Evolutionary conservation across 2,113 vertebrate genomes (phyloP).

Genomic region (Tyto alba): DNA sequence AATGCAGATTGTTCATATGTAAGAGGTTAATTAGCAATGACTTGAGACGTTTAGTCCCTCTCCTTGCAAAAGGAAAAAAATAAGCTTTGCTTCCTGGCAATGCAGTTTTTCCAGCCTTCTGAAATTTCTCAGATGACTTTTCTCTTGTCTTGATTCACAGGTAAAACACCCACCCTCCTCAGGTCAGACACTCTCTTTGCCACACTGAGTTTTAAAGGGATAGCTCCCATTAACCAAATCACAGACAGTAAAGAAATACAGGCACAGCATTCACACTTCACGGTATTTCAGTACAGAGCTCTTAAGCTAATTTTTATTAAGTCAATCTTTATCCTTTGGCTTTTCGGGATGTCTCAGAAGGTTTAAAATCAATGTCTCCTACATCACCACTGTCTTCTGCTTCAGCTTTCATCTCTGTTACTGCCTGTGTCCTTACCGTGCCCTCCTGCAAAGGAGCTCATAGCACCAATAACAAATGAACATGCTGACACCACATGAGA

Average conservation of each 20-base stretch:
- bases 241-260: neutral
- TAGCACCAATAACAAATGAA: neutral
- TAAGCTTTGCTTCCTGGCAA: neutral
- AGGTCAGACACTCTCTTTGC: neutral
- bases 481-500: neutral
- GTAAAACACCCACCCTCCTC: neutral
- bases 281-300: neutral
- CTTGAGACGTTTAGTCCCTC: neutral
- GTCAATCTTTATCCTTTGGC: neutral
- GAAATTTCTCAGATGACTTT: neutral
- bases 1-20: neutral
- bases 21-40: neutral
- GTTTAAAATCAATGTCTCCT: neutral
- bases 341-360: neutral
- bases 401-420: neutral
- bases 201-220: neutral
- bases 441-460: neutral
- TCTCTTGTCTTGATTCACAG: neutral
- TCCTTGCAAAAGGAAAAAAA: neutral
- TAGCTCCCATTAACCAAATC: neutral
- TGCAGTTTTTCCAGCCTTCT: neutral
- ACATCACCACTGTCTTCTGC: neutral
- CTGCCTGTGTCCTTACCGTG: neutral
- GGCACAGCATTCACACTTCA: neutral
- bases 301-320: neutral